phyloP scores from a whole-genome alignment of 2,797 vertebrate species.

The Hydrophis major region DNA sequence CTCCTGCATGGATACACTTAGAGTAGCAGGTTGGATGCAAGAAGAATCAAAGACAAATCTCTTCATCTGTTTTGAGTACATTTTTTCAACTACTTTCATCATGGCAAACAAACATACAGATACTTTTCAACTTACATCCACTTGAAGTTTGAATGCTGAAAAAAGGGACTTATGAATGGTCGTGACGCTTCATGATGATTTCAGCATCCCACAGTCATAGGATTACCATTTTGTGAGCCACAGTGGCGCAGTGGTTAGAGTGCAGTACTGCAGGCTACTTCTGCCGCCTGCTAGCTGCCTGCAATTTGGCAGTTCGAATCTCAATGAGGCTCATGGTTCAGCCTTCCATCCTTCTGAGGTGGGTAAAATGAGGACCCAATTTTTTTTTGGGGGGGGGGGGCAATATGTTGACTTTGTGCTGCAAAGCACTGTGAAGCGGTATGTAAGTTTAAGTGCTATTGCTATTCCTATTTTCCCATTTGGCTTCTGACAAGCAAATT shows the following conservation, averaged over 20 bases:
- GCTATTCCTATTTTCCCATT: not conserved
- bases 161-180: not conserved
- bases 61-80: constrained; percentile 58
- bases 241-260: no score
- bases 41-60: constrained; percentile 61
- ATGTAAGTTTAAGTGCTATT: no score
- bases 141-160: not conserved
- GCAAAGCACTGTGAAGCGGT: no score
- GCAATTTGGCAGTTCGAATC: no score
- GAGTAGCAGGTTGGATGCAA: constrained; percentile 43
- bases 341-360: no score
- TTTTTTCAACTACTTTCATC: constrained; percentile 58
- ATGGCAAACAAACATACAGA: constrained; percentile 32
- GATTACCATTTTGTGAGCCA: not conserved
- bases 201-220: not conserved
- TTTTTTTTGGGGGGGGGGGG: no score
- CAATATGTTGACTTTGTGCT: no score
- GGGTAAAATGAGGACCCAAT: no score
- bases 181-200: not conserved
- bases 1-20: constrained; percentile 8
- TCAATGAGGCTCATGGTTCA: no score
- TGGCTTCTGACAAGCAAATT: not conserved
- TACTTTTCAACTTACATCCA: not conserved
- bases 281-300: no score
- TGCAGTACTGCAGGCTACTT: no score